These are phyloP conservation scores for Lutjanus campechanus DNA, from an alignment of 2,797 vertebrate genomes.

Conservation along the genomic window DNA sequence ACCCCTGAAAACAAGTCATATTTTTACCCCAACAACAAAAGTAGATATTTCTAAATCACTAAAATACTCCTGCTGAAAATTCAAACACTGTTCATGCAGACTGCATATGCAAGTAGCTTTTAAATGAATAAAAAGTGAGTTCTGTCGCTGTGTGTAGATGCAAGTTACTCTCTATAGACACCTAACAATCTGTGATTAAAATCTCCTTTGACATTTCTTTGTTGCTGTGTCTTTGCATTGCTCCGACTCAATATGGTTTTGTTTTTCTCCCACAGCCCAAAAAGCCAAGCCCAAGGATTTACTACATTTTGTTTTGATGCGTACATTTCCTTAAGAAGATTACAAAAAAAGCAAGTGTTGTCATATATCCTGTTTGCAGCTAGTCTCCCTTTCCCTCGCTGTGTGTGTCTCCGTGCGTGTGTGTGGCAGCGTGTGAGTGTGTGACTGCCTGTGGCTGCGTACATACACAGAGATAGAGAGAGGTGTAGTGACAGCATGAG, in stretches of 20 bases:
- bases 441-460: slow-evolving; percentile 39
- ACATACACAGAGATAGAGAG: slow-evolving; percentile 47
- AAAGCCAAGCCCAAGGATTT: slow-evolving; percentile 58
- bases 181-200: slow-evolving; percentile 74
- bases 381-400: slow-evolving; percentile 1
- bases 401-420: slow-evolving; percentile 5
- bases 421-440: slow-evolving; percentile 30
- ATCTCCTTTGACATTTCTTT: slow-evolving; percentile 72
- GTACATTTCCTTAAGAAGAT: slow-evolving; percentile 71
- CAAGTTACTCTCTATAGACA: slow-evolving; percentile 55
- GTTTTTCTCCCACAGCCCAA: slow-evolving; percentile 44
- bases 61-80: slow-evolving; percentile 43
- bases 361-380: slow-evolving; percentile 55
- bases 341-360: slow-evolving; percentile 56
- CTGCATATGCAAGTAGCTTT: slow-evolving; percentile 57
- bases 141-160: slow-evolving; percentile 43
- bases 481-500: slow-evolving; percentile 67
- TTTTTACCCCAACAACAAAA: slow-evolving; percentile 44
- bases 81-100: slow-evolving; percentile 37
- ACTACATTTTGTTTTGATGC: slow-evolving; percentile 70
- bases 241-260: slow-evolving; percentile 40
- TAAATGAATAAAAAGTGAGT: slow-evolving; percentile 62
- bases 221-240: slow-evolving; percentile 51
- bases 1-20: slow-evolving; percentile 25
- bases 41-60: slow-evolving; percentile 30